Evolutionary conservation across 2,888 invertebrate species (phyloP).

Genomic region (Eudemis profundana): DNA sequence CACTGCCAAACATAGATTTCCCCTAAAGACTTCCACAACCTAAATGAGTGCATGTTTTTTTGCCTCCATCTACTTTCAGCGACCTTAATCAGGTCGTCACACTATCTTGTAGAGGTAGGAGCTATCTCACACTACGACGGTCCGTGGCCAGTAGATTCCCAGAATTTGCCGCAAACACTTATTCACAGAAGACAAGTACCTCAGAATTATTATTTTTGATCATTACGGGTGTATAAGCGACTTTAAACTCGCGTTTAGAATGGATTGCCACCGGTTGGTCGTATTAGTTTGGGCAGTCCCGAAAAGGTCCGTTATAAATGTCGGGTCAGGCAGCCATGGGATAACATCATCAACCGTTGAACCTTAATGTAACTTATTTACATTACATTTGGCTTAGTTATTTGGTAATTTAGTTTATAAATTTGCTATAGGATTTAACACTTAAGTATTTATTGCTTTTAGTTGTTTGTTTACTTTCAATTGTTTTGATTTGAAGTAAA

Average conservation of each 20-base stretch:
- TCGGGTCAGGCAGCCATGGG: slow-evolving; percentile 27
- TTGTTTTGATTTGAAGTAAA: not conserved
- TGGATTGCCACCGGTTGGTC: slow-evolving; percentile 24
- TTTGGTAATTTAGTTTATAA: slow-evolving; percentile 37
- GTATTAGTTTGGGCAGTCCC: slow-evolving; percentile 27
- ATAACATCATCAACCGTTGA: slow-evolving; percentile 27
- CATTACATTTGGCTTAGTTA: slow-evolving; percentile 40
- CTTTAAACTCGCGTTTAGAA: slow-evolving; percentile 31
- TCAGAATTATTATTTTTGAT: too few relatives aligned
- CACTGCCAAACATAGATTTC: too few relatives aligned
- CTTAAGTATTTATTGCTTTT: slow-evolving; percentile 7
- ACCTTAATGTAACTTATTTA: slow-evolving; percentile 39
- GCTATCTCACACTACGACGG: too few relatives aligned
- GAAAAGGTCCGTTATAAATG: slow-evolving; percentile 39
- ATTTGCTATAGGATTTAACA: slow-evolving; percentile 19
- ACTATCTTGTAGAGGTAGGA: too few relatives aligned
- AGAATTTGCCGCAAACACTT: too few relatives aligned
- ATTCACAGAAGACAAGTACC: too few relatives aligned
- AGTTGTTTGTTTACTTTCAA: not conserved
- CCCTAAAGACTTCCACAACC: too few relatives aligned
- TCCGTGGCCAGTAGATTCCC: too few relatives aligned
- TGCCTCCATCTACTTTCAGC: too few relatives aligned
- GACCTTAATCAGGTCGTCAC: too few relatives aligned
- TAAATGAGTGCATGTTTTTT: too few relatives aligned
- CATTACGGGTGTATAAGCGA: slow-evolving; percentile 13